Base-by-base conservation (phyloP, 1,140 invertebrate species). In the Nomia melanderi region DNA sequence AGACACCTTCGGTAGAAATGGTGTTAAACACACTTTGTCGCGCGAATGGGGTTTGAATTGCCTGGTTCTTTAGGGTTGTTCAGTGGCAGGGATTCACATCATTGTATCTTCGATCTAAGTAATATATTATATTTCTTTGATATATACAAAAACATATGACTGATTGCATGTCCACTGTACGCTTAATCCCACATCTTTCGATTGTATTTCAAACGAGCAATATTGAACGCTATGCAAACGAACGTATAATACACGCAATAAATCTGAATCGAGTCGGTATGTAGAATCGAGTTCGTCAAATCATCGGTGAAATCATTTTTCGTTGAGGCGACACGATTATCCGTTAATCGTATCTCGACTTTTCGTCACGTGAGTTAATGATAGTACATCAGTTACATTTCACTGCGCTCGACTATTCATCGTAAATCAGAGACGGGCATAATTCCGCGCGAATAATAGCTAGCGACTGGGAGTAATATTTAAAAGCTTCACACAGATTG, bases 81-180 rank as follows among this genome's bases (percentile, higher is more conserved):
- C n/a, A n/a, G n/a, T n/a, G n/a, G n/a, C n/a, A n/a, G n/a, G n/a
- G n/a, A n/a, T n/a, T 17, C 12, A 14, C 41, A 5, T 17, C 41
- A 17, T 44, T 20, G 20, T 17, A 17, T 20, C 14, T 54, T 39
- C 29, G 17, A 14, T 31, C 62, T 65, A 74, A 23, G 54, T 27
- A 41, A 65, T 65, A 41, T 65, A 65, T 65, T 74, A 73, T 47
- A 60, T 60, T 54, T 8, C 53, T 27, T 54, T 74, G 14, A 54
- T 54, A 73, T 73, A 63, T 73, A 73, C 12, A 63, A 53, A 73
- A 73, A 73, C 44, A 63, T 63, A 54, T 31, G 59, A 39, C 59
- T 62, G 31, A 60, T 12, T 33, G 31, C 39, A 60, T 69, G 36
- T 23, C 41, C 27, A 25, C 29, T 6, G 31, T 33, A 44, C 12